Evolutionary conservation across 2,888 invertebrate genomes (phyloP), one percentile per base, ranked within the genome.

Genomic region (Deilephila porcellus): DNA sequence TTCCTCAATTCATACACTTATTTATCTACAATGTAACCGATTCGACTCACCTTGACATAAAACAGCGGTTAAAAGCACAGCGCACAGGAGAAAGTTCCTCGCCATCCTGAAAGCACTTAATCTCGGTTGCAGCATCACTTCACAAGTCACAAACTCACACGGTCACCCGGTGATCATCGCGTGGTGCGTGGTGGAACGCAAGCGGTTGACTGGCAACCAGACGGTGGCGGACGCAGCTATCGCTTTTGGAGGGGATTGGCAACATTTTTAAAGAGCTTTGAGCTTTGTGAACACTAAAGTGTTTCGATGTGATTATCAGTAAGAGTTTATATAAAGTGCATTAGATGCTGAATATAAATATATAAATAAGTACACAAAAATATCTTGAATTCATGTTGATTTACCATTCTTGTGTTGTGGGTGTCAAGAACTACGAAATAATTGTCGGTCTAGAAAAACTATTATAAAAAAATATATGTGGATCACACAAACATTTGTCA

Each of bases 41-140:
- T 5, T 25, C 45, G 52, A 70, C 91, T 91, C 84, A 94, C 93
- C 93, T 94, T 94, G 93, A 93, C 93, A 92, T 85, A 88, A 85
- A 79, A 87, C 87, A 80, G 91, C 77, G 82, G 86, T 80, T 74
- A 84, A 81, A 32, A 89, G 76, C 76, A 86, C 85, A 77, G 86
- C 82, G 82, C 85, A 79, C 80, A 85, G 83, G 79, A 87, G 77
- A 78, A 84, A 82, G 82, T 85, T 85, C 85, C 85, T 78, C 78
- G 76, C 77, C 81, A 85, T 85, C 85, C 83, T 80, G 86, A 87
- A 85, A 82, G 81, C 86, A 83, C 83, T 83, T 87, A 92, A 89
- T 90, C 93, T 93, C 67, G 93, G 93, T 85, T 93, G 93, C 73
- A 93, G 91, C 94, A 93, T 93, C 84, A 81, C 82, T 73, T 60